Evolutionary conservation across 2,888 invertebrate genomes (phyloP), one percentile per base, ranked within the genome.

Genomic region (Acanthosepion esculentum): DNA sequence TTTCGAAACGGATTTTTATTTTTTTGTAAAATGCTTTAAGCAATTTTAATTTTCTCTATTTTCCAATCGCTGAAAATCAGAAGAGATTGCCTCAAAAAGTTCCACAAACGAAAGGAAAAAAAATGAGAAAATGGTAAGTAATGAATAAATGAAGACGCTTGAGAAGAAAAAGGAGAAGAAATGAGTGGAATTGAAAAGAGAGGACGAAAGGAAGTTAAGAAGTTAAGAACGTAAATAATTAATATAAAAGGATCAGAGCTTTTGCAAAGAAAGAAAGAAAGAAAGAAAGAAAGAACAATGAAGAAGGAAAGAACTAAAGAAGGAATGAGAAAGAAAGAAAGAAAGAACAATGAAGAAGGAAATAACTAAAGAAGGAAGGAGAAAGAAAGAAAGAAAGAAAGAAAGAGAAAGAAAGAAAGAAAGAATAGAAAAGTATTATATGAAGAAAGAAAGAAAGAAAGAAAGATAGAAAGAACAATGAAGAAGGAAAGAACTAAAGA

Each of bases 41-140:
- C 78, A n/a, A 78, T n/a, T 78, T 78, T 78, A 78, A 78, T 78
- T 78, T 78, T 78, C 78, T 78, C 78, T 33, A 78, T 78, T 78
- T 78, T 78, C 78, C 78, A 78, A 78, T 78, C 33, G n/a, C 78
- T 78, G n/a, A 7, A 78, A 78, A 78, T 78, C 78, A 78, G n/a
- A n/a, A 78, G n/a, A 33, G n/a, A 78, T 78, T 33, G 78, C 10
- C 78, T 78, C 33, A 33, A 33, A 78, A 78, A n/a, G 12, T 33
- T 78, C 3, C 15, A n/a, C 23, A 33, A 33, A 59, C 20, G 5
- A 3, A 20, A 59, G 6, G 7, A 59, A 59, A 23, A 23, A 3
- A 59, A 23, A 6, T 55, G 5, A 55, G 20, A 29, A 15, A 29
- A 29, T 8, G n/a, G n/a, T 5, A 78, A 33, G 15, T 8, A 78